Evolutionary conservation across 1,140 invertebrate genomes (phyloP).

Genomic region (Neodiprion pinetum): DNA sequence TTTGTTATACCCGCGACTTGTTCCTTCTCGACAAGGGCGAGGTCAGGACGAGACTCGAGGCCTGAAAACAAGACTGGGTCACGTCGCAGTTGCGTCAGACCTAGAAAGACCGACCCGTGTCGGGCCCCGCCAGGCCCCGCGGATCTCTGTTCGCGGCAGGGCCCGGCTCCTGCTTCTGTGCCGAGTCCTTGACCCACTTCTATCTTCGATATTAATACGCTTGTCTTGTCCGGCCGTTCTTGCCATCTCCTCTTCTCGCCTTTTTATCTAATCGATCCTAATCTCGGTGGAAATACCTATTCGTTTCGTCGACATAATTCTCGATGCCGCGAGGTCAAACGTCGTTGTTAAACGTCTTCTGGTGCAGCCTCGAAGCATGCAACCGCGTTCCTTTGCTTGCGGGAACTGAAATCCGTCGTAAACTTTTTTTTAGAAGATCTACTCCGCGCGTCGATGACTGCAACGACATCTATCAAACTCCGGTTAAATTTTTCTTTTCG

Average conservation of each 20-base stretch:
- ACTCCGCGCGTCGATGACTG: background rate
- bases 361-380: background rate
- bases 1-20: constrained; percentile 40
- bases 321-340: background rate
- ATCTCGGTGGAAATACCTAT: no score
- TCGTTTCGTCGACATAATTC: no score
- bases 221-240: constrained; percentile 18
- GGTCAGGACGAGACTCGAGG: constrained; percentile 44
- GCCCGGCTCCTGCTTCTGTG: constrained; percentile 18
- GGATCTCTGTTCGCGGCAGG: constrained; percentile 13
- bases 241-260: background rate
- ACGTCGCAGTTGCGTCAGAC: constrained; percentile 45
- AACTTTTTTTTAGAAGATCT: no score
- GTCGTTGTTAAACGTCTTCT: background rate
- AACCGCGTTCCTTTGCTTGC: background rate
- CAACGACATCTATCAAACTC: background rate
- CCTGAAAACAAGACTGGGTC: constrained; percentile 52
- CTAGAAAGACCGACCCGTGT: constrained; percentile 8
- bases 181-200: constrained; percentile 50
- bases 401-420: background rate
- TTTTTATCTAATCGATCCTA: background rate
- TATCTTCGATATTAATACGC: constrained; percentile 30
- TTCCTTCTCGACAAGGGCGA: constrained; percentile 49
- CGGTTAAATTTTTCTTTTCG: background rate
- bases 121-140: constrained; percentile 8